Conservation (phyloP, 2,113 vertebrate species). For the Columbina picui region DNA sequence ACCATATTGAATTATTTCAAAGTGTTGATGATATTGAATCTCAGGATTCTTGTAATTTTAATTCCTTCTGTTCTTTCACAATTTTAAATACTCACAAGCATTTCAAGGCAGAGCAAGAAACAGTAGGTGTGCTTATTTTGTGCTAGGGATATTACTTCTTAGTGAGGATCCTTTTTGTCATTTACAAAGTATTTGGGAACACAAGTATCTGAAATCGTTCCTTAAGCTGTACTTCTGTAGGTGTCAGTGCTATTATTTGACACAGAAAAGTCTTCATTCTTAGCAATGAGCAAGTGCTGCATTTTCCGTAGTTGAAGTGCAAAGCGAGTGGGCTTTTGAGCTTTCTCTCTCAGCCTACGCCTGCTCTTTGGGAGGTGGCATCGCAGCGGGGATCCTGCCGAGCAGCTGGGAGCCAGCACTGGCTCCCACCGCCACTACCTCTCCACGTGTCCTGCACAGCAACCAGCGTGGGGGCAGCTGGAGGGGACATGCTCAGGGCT, state of each 20-base stretch:
- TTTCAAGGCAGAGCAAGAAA: background rate
- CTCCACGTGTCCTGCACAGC: background rate
- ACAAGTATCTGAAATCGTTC: background rate
- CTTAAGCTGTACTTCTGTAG: background rate
- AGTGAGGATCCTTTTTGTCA: background rate
- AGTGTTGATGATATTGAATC: background rate
- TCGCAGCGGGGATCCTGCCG: background rate
- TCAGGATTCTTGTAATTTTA: background rate
- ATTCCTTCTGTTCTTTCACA: background rate
- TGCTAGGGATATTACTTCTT: background rate
- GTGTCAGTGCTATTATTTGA: background rate
- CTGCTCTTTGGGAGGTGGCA: background rate
- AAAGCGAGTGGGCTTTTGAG: background rate
- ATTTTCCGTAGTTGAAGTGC: background rate
- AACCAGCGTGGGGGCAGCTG: background rate
- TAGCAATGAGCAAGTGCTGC: fast-evolving
- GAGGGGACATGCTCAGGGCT: fast-evolving
- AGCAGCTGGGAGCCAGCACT: background rate
- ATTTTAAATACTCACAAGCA: background rate
- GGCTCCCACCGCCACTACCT: fast-evolving
- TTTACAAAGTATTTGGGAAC: background rate
- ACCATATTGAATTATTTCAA: background rate
- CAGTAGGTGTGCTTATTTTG: background rate
- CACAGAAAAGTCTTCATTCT: background rate
- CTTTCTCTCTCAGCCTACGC: background rate